Base-by-base conservation (phyloP, 2,797 vertebrate genomes). In the Onychomys arenicola region DNA sequence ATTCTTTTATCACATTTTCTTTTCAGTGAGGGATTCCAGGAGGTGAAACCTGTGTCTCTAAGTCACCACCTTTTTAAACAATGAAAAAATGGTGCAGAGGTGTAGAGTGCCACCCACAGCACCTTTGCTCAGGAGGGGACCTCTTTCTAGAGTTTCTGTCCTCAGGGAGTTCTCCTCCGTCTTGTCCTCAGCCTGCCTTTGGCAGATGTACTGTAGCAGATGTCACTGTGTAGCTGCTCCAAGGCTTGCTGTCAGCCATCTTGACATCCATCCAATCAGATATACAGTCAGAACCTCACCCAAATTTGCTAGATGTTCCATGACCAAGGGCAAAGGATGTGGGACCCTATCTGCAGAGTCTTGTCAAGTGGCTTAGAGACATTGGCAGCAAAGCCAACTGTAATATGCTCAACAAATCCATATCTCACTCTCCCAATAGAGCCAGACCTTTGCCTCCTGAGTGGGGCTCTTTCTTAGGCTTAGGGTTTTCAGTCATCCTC, bases 1-100 rank as follows among this genome's bases (percentile, higher is more conserved):
- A 96, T 96, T 96, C 37, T 90, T 83, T 95, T 89, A 55, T 61
- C 81, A 63, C 19, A 37, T 77, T 89, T 89, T 52, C 43, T 91
- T 95, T 92, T 94, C 61, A 82, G 83, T 69, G 93, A 85, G 43
- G 65, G 49, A 5, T 94, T 95, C 80, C 76, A 29, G 46, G 69
- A 94, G 86, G 49, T 87, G n/a, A 94, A 75, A 59, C 93, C 1
- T 0, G 0, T 32, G 25, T 89, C 16, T 87, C 59, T 23, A 78
- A 63, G 63, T 92, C 63, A 89, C 37, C 49, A 11, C 14, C 43
- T 91, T 94, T 90, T 34, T n/a, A 87, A 85, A 85, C 89, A 91
- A 57, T 32, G n/a, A 14, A 21, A 7, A 11, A 89, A 57, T 23
- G 25, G 43, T 57, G 34, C 83, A 84, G 61, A 75, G 23, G 0